Conservation (phyloP, 2,113 vertebrate species). For the Sisor rabdophorus region DNA sequence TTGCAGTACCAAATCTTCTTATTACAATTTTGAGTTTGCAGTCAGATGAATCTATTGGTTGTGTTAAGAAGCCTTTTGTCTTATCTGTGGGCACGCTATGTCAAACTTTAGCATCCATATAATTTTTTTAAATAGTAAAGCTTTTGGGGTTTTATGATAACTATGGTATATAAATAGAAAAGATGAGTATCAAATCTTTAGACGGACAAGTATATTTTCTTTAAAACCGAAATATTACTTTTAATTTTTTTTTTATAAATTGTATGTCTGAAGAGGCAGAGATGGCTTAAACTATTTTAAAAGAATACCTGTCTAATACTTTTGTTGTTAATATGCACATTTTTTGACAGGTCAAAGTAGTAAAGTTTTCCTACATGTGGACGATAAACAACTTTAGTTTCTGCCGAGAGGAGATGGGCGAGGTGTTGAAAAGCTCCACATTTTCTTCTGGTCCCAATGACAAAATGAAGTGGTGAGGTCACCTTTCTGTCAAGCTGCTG, state of each 20-base stretch:
- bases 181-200: neutral
- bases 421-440: conserved; percentile 98
- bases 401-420: conserved; percentile 98
- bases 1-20: neutral
- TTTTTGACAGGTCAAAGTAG: conserved; percentile 87
- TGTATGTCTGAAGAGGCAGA: too few relatives aligned
- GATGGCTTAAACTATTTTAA: too few relatives aligned
- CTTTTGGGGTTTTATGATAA: neutral
- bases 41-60: neutral
- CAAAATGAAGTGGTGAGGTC: conserved; percentile 92
- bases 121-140: neutral
- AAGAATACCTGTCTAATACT: neutral
- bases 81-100: neutral
- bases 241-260: too few relatives aligned
- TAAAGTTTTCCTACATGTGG: conserved; percentile 99
- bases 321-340: neutral
- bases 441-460: conserved; percentile 98
- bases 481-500: neutral
- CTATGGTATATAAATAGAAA: neutral
- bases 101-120: neutral
- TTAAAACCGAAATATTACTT: neutral
- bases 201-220: too few relatives aligned
- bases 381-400: conserved; percentile 99
- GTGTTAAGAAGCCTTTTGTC: neutral
- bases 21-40: neutral